Evolutionary conservation across 2,888 invertebrate genomes (phyloP), one percentile per base, ranked within the genome.

Genomic region (Drosophila kuntzei): DNA sequence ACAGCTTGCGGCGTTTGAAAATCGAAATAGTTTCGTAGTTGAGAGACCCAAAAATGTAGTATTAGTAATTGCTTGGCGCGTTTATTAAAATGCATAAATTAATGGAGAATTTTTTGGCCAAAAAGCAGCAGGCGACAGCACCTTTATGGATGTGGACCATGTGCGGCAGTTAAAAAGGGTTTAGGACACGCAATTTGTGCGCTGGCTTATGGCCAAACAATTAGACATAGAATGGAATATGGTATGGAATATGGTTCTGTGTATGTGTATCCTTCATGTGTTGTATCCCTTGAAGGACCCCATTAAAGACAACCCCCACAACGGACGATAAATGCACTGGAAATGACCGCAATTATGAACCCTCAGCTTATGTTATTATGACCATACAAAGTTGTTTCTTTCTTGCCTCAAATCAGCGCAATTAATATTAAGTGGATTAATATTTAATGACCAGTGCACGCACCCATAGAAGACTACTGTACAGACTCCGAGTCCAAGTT

Each of bases 361-460:
- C 50, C 66, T 43, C 36, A 75, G 63, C 74, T 67, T 69, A 73
- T 49, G 66, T 46, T 51, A 67, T 34, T 43, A 43, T 62, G 51
- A 53, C 41, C 46, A 41, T 60, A 43, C 16, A 46, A 62, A 55
- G 16, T 46, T 67, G 39, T 39, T 53, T 64, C 59, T 61, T 63
- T 43, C 57, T 44, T 51, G 53, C 58, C 68, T 39, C 68, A 89
- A 90, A 90, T 90, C 90, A 89, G 77, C 76, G 82, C 90, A 90
- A 90, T 90, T 90, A 90, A 90, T 90, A 90, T 90, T 89, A 90
- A 90, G 90, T 90, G 90, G 90, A 89, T 90, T 90, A 90, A 84
- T 87, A 90, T 90, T 90, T 90, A 89, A 90, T 90, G 89, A 84
- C 86, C 89, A 76, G 43, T 58, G 77, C 84, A 87, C 76, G 77